A percentile compares a stretch with the other conserved stretches of the same genome.
These are phyloP conservation scores for Corythaeola cristata DNA, from an alignment of 2,113 vertebrate genomes.

Conservation along the genomic window DNA sequence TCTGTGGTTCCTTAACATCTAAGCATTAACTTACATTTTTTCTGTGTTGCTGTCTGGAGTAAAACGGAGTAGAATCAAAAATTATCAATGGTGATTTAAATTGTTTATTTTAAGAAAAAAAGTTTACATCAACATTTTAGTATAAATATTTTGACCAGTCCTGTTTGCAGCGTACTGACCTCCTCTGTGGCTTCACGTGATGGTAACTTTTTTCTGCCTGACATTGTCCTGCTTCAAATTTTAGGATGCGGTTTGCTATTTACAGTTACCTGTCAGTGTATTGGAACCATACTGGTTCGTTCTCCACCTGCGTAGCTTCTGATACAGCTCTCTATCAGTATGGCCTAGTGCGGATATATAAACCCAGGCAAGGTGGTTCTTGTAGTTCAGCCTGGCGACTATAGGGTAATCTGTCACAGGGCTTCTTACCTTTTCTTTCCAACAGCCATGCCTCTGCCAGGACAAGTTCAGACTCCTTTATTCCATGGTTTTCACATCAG, in stretches of 20 bases:
- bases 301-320: background rate
- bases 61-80: background rate
- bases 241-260: background rate
- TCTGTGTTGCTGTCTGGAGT: background rate
- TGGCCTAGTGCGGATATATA: fast-evolving
- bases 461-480: background rate
- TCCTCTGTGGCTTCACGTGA: background rate
- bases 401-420: background rate
- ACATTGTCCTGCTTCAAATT: background rate
- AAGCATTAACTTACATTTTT: background rate
- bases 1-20: background rate
- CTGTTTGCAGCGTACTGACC: background rate
- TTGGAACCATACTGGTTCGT: background rate
- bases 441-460: background rate
- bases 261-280: background rate
- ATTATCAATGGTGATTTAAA: background rate
- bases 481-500: background rate
- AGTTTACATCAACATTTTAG: background rate
- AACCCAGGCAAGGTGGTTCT: background rate
- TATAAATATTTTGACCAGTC: background rate
- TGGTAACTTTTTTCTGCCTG: background rate
- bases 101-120: background rate
- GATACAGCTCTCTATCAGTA: background rate
- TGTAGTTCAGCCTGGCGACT: background rate
- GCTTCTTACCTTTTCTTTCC: background rate